Evolutionary conservation across 1,140 invertebrate genomes (phyloP).

Genomic region (Drosophila tani): DNA sequence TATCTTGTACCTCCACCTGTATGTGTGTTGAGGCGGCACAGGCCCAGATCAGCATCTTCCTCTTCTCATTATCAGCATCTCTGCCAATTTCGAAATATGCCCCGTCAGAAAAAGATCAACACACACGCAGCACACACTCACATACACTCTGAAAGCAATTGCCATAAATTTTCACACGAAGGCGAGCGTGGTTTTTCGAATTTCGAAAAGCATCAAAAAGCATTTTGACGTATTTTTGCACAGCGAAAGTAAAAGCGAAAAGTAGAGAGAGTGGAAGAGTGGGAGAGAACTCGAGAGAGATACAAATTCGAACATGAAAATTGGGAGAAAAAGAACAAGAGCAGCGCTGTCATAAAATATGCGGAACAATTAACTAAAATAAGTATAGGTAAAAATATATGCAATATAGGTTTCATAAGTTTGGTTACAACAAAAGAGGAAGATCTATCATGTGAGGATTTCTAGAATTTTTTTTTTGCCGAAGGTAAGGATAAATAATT

Average conservation of each 20-base stretch:
- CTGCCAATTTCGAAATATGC: slow-evolving; percentile 78
- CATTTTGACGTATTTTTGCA: slow-evolving; percentile 53
- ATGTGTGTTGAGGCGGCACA: slow-evolving; percentile 55
- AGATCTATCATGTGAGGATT: not conserved
- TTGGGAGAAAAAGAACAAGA: slow-evolving; percentile 1
- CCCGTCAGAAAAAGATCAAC: slow-evolving; percentile 23
- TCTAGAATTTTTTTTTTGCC: not conserved
- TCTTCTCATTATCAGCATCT: slow-evolving; percentile 33
- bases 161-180: slow-evolving; percentile 42
- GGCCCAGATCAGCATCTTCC: slow-evolving; percentile 50
- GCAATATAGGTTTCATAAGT: slow-evolving; percentile 1
- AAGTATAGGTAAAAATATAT: slow-evolving; percentile 11
- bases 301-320: slow-evolving; percentile 4
- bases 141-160: slow-evolving; percentile 2
- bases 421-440: slow-evolving; percentile 1
- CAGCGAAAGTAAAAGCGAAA: slow-evolving; percentile 75
- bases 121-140: slow-evolving; percentile 27
- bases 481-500: not conserved
- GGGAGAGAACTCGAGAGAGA: not conserved
- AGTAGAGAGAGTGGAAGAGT: not conserved
- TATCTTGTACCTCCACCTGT: slow-evolving; percentile 36
- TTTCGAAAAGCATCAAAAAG: slow-evolving; percentile 32
- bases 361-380: slow-evolving; percentile 40
- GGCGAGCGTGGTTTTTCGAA: slow-evolving; percentile 33
- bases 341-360: slow-evolving; percentile 23